Conservation (phyloP, 2,797 vertebrate genomes). For the Ctenopoma kingsleyae region DNA sequence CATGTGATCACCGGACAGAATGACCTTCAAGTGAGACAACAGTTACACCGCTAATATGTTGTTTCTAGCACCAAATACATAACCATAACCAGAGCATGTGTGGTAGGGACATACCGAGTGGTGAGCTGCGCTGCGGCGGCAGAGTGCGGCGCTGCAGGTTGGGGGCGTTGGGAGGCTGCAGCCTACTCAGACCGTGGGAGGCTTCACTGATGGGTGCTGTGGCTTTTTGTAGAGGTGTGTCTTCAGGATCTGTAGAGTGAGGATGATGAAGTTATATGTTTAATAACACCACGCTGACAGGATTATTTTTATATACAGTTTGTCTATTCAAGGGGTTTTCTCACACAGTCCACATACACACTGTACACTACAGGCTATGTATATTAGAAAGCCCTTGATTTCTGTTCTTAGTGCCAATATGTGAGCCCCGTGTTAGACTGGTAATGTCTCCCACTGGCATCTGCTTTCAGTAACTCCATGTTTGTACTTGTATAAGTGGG, state of each 20-base stretch:
- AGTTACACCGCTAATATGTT: background rate
- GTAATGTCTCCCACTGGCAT: no score
- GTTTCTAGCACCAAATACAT: background rate
- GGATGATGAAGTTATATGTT: background rate
- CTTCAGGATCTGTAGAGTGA: constrained; percentile 87
- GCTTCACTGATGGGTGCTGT: constrained; percentile 76
- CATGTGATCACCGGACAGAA: constrained; percentile 12
- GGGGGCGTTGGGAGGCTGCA: constrained; percentile 75
- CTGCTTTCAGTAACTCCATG: no score
- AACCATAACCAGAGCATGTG: background rate
- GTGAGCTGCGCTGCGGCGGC: constrained; percentile 85
- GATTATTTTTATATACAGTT: no score
- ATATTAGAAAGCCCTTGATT: no score
- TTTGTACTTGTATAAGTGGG: no score
- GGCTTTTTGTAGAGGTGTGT: constrained; percentile 79
- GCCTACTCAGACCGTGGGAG: constrained; percentile 72
- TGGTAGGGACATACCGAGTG: constrained; percentile 81
- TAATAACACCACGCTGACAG: no score
- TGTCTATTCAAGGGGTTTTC: no score
- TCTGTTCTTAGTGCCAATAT: no score
- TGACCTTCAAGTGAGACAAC: constrained; percentile 32
- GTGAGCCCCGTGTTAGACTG: no score
- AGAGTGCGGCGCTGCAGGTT: constrained; percentile 85
- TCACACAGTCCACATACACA: no score
- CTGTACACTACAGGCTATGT: background rate